Evolutionary conservation across 2,888 invertebrate genomes (phyloP), one percentile per base, ranked within the genome.

Genomic region (Rutpela maculata): DNA sequence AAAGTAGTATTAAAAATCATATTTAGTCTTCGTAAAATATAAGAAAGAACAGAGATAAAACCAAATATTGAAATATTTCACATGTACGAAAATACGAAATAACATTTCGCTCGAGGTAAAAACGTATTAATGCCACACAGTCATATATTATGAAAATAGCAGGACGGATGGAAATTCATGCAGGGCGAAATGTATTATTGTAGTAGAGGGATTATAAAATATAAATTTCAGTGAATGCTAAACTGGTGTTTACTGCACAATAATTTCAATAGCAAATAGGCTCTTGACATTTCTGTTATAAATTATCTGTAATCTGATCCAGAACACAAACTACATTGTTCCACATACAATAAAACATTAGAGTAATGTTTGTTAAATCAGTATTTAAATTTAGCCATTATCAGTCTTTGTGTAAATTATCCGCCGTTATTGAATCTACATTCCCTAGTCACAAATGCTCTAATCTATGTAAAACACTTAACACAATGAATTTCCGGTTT

Each of bases 271-370:
- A 57, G 60, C 35, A 65, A 75, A 70, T 50, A 65, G 65, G 65
- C 43, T 57, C 59, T 56, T 65, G 70, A 70, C 75, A 55, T 66
- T 22, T 43, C 19, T 22, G 50, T 66, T 57, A 75, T 75, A 75
- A 75, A 75, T 75, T 65, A 66, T 70, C 35, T 57, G 43, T 75
- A 75, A 70, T 75, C 75, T 75, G 66, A 70, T 70, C 22, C 26
- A 70, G 70, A 75, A 70, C 75, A 75, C 70, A 70, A 59, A 71
- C 50, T 75, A 69, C 63, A 69, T 75, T 75, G 69, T 75, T 70
- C 60, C 26, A 19, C 12, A 22, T 31, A 70, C 70, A 70, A 75
- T 75, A 75, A 75, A 75, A 75, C 70, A 75, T 75, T 75, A 70
- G 70, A 65, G 65, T 65, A 65, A 43, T 38, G 70, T 43, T 70